Evolutionary conservation across 2,888 invertebrate species (phyloP).

Genomic region (Aplocera efformata): DNA sequence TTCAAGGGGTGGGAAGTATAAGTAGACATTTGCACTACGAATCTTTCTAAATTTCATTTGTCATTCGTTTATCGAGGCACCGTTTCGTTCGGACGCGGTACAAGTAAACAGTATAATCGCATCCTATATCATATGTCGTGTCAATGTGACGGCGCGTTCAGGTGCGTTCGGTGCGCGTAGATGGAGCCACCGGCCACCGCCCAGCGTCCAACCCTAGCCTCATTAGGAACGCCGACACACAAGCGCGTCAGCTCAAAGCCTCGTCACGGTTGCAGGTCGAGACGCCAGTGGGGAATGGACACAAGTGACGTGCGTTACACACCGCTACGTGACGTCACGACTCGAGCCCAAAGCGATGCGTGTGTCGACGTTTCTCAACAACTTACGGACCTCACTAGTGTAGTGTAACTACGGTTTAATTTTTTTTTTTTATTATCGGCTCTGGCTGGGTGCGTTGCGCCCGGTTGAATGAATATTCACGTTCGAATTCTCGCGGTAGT

Average conservation of each 20-base stretch:
- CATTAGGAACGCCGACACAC: slow-evolving; percentile 78
- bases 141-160: too few species aligned
- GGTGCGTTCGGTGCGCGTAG: too few species aligned
- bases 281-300: slow-evolving; percentile 64
- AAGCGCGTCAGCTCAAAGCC: slow-evolving; percentile 62
- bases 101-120: too few species aligned
- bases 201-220: slow-evolving; percentile 50
- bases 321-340: slow-evolving; percentile 30
- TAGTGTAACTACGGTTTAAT: slow-evolving; percentile 56
- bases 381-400: slow-evolving; percentile 76
- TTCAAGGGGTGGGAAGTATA: too few species aligned
- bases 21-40: too few species aligned
- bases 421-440: slow-evolving; percentile 27
- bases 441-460: slow-evolving; percentile 3
- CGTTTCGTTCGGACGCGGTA: too few species aligned
- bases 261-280: slow-evolving; percentile 72
- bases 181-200: slow-evolving; percentile 30
- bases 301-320: slow-evolving; percentile 60
- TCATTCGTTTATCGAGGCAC: too few species aligned
- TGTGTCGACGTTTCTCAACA: slow-evolving; percentile 79
- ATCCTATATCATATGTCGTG: too few species aligned
- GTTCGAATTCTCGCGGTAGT: too few species aligned
- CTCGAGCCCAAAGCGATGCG: slow-evolving; percentile 49
- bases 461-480: too few species aligned
- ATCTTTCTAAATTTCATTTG: too few species aligned